Evolutionary conservation across 2,888 invertebrate genomes (phyloP).

Genomic region (Drosophila trichaetosa): DNA sequence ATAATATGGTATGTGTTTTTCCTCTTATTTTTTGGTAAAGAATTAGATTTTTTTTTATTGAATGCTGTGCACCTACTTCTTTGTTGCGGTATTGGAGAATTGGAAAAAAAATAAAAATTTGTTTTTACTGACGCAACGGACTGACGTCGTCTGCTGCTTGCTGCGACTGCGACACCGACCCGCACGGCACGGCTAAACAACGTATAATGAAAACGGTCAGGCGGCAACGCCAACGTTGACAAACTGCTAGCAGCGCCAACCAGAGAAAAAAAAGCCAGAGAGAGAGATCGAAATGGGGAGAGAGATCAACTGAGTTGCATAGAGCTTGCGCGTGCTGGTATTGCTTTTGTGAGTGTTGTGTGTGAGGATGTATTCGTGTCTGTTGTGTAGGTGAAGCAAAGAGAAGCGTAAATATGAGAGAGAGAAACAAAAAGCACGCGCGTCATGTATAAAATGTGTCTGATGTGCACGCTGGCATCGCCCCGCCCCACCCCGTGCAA

Average conservation of each 20-base stretch:
- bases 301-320: conserved; percentile 26
- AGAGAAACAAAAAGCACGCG: conserved; percentile 71
- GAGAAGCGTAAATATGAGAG: conserved; percentile 44
- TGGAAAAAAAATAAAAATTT: conserved; percentile 37
- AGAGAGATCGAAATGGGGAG: conserved; percentile 6
- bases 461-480: conserved; percentile 60
- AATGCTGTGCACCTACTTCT: conserved; percentile 58
- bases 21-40: background rate
- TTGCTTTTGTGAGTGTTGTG: conserved; percentile 6
- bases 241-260: conserved; percentile 53
- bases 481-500: conserved; percentile 38
- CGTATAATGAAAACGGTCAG: conserved; percentile 61
- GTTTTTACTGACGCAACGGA: conserved; percentile 71
- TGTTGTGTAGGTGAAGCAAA: conserved; percentile 52
- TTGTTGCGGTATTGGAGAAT: conserved; percentile 27
- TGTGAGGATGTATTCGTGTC: conserved; percentile 12
- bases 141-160: conserved; percentile 72
- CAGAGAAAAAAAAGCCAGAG: conserved; percentile 10
- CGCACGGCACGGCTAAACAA: conserved; percentile 74
- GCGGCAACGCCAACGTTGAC: conserved; percentile 58
- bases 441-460: conserved; percentile 56
- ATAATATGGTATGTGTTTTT: conserved; percentile 1
- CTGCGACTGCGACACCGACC: conserved; percentile 70
- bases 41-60: background rate
- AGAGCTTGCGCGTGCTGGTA: conserved; percentile 51